Evolutionary conservation across 2,888 invertebrate genomes (phyloP).

Genomic region (Caenorhabditis imperialis): DNA sequence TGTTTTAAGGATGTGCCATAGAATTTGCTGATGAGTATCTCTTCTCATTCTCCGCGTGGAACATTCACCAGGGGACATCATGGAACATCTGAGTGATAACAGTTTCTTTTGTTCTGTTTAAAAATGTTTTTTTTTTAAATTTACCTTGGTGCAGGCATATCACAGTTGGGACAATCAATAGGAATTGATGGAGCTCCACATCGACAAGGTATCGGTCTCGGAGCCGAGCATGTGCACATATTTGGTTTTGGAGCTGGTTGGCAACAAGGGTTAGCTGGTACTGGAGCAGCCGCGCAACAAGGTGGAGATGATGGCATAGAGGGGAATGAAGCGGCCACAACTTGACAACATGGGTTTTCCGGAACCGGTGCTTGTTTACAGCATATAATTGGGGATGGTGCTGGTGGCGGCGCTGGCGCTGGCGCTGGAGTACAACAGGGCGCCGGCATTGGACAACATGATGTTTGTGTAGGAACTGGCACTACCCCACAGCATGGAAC

Average conservation of each 20-base stretch:
- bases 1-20: constrained; percentile 19
- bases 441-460: constrained; percentile 32
- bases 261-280: constrained; percentile 58
- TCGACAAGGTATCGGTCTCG: constrained; percentile 63
- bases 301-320: constrained; percentile 38
- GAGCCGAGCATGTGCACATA: constrained; percentile 57
- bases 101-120: too few species aligned
- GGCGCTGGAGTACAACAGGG: constrained; percentile 53
- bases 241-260: constrained; percentile 45
- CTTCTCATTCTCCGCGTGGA: constrained; percentile 59
- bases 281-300: constrained; percentile 54
- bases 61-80: constrained; percentile 44
- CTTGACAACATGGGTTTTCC: constrained; percentile 66
- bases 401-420: constrained; percentile 27
- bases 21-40: constrained; percentile 56
- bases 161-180: constrained; percentile 56
- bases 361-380: constrained; percentile 63
- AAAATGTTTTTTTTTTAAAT: too few species aligned
- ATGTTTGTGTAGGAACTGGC: too few species aligned
- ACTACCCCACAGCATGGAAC: too few species aligned
- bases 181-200: constrained; percentile 54
- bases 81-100: constrained; percentile 59
- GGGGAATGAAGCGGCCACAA: constrained; percentile 34
- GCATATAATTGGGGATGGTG: constrained; percentile 54
- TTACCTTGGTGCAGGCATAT: constrained; percentile 55